These are phyloP conservation scores for Aphelinus certus DNA, from an alignment of 1,140 invertebrate genomes.

Conservation along the genomic window DNA sequence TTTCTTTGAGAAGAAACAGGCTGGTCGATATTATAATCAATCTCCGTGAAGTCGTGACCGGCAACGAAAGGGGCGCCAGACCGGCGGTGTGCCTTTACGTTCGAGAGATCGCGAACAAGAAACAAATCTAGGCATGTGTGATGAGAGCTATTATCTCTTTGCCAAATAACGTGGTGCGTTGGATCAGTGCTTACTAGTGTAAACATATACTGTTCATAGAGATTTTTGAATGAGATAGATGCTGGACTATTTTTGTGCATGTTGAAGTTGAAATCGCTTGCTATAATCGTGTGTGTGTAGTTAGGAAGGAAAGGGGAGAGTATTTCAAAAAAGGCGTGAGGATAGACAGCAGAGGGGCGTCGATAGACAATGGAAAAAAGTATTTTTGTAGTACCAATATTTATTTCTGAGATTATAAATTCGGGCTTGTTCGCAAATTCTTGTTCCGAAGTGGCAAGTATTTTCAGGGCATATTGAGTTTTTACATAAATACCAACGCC, in stretches of 20 bases:
- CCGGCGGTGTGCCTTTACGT: not conserved
- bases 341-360: not conserved
- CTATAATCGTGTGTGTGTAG: not conserved
- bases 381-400: not conserved
- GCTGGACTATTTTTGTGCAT: not conserved
- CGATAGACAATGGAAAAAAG: not conserved
- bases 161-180: not conserved
- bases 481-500: not conserved
- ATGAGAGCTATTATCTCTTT: not conserved
- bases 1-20: too few species aligned
- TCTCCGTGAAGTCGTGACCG: not conserved
- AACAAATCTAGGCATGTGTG: constrained; percentile 1
- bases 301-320: not conserved
- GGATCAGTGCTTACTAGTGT: not conserved
- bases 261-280: not conserved
- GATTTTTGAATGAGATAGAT: not conserved
- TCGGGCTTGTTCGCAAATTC: not conserved
- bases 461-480: not conserved
- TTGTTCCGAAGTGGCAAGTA: not conserved
- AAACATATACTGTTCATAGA: not conserved
- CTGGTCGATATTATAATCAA: too few species aligned
- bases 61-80: not conserved
- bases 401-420: not conserved
- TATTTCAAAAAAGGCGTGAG: not conserved
- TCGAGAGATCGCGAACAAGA: not conserved